Base-by-base conservation (phyloP, 2,113 vertebrate species). In the Colius striatus region DNA sequence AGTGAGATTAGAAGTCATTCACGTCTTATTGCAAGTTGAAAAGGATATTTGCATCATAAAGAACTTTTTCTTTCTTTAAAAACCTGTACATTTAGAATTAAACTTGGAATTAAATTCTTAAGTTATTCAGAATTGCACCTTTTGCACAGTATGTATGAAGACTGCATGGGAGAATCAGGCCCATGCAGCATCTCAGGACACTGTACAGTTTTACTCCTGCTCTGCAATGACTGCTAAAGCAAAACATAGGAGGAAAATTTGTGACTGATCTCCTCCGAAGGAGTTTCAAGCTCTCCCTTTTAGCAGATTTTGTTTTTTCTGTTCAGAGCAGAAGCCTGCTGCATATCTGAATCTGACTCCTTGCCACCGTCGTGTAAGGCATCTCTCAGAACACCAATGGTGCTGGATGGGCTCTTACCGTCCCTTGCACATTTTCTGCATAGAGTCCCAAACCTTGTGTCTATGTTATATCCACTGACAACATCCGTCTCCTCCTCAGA, bases 391-490 rank as follows among this genome's bases (percentile, higher is more conserved):
- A 50, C 66, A 27, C 32, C 45, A 36, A 38, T 1, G 7, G 58
- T 62, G n/a, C 25, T 34, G 13, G 19, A 30, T 7, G 18, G 51
- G 22, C 27, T 62, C 47, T 45, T 38, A 3, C 14, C 34, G 48
- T 10, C 38, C 65, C 38, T 77, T 18, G 16, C 25, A 68, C 10
- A 1, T 13, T 53, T 48, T 57, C 70, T 76, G 12, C 32, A 17
- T 23, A 5, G 47, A 83, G 36, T 14, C 30, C 8, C 55, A 65
- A 41, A 27, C 1, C 15, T 66, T 53, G 6, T 16, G 14, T 34
- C 47, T 23, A 0, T 23, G 0, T 55, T 23, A 3, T 1, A 27
- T 10, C n/a, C 6, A 2, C 17, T 2, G 10, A 30, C 19, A 50
- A 8, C 38, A 36, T 5, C 47, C 48, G 14, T 29, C 43, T 38